Percentiles rank a stretch among this genome's conserved stretches.
Evolutionary conservation across 1,140 invertebrate species (phyloP).

Genomic region (Caenorhabditis latens): DNA sequence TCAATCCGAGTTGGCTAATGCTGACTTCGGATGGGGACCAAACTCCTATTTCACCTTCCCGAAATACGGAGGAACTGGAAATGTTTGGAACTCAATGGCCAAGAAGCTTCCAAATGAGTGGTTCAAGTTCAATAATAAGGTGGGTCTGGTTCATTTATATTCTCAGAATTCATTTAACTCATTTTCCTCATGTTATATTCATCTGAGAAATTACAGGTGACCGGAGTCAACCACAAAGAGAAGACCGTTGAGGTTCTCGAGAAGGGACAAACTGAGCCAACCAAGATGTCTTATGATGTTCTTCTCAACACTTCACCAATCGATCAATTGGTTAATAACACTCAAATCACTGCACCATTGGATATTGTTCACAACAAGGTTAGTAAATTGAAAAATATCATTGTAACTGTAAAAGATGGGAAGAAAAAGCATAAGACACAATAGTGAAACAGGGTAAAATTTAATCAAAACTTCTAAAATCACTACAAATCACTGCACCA

Average conservation of each 20-base stretch:
- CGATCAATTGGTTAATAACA: conserved; percentile 73
- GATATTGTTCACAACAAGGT: conserved; percentile 74
- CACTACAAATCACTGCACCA: too few species aligned
- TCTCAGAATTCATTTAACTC: too few species aligned
- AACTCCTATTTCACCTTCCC: conserved; percentile 76
- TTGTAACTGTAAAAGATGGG: too few species aligned
- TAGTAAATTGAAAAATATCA: neutral
- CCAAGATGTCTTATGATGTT: conserved; percentile 71
- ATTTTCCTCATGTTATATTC: too few species aligned
- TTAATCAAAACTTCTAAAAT: neutral
- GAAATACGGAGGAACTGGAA: conserved; percentile 77
- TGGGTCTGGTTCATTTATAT: conserved; percentile 34
- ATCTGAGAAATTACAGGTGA: conserved; percentile 54
- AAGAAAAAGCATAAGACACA: neutral
- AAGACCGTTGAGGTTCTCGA: conserved; percentile 70
- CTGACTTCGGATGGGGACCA: conserved; percentile 78
- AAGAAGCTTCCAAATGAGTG: conserved; percentile 74
- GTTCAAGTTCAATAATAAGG: conserved; percentile 73
- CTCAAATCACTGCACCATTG: conserved; percentile 71
- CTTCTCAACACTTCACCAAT: conserved; percentile 76
- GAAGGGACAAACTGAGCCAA: conserved; percentile 60
- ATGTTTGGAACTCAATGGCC: conserved; percentile 76
- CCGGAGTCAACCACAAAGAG: conserved; percentile 67
- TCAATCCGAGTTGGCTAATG: conserved; percentile 71
- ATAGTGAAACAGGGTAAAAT: too few species aligned